Conservation (phyloP, 2,113 vertebrate species). For the Ovibos moschatus region DNA sequence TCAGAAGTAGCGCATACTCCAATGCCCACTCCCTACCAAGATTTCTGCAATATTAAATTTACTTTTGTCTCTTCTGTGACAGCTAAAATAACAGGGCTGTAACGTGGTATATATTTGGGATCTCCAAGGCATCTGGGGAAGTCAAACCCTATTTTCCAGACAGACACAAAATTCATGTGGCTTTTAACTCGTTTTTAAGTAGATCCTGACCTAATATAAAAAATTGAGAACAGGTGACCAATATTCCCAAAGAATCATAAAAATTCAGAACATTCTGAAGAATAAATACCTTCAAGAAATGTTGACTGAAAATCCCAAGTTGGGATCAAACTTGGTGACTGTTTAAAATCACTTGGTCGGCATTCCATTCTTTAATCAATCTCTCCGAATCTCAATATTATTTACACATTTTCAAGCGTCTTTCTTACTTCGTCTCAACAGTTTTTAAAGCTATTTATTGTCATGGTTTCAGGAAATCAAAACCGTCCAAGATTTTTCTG, state of each 20-base stretch:
- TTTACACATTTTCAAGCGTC: not conserved
- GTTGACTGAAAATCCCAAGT: not conserved
- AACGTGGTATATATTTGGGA: not conserved
- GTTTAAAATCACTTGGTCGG: not conserved
- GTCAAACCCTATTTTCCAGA: not conserved
- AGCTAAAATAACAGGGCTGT: not conserved
- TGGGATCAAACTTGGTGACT: not conserved
- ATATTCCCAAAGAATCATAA: constrained; percentile 35
- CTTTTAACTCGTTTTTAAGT: constrained; percentile 40
- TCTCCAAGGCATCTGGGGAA: not conserved
- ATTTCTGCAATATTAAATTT: not conserved
- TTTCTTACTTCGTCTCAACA: not conserved
- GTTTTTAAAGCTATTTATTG: constrained; percentile 12
- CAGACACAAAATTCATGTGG: constrained; percentile 6
- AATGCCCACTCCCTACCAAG: not conserved
- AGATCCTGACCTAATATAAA: constrained; percentile 18
- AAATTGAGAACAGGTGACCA: constrained; percentile 29
- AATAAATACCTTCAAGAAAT: not conserved
- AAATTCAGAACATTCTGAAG: constrained; percentile 30
- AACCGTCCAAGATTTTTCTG: not conserved
- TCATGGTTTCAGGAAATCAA: not conserved
- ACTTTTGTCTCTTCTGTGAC: not conserved
- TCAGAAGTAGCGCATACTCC: not conserved
- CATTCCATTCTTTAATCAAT: not conserved
- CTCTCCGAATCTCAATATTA: not conserved